phyloP scores from a whole-genome alignment of 2,888 invertebrate species.

The Cephalotes varians region DNA sequence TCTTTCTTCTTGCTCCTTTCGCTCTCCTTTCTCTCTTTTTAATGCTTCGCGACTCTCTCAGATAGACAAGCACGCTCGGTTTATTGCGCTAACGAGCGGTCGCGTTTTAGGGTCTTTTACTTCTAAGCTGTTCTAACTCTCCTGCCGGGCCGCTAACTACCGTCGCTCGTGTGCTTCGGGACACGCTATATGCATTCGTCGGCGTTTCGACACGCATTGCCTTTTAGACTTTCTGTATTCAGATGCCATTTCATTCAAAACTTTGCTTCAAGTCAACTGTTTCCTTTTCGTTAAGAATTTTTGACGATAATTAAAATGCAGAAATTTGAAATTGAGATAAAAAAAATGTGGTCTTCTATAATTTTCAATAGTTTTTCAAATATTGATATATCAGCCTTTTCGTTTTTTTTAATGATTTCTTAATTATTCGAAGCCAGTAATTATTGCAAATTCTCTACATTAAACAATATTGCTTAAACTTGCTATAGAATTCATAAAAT shows the following conservation, averaged over 20 bases:
- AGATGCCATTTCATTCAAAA: not conserved
- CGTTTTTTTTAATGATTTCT: not conserved
- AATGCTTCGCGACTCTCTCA: not conserved
- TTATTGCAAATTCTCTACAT: not conserved
- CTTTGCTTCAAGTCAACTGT: not conserved
- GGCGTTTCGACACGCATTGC: not conserved
- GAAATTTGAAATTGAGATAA: not conserved
- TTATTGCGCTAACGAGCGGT: conserved; percentile 68
- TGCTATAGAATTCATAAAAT: too few relatives aligned
- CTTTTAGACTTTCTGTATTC: not conserved
- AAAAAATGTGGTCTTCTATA: not conserved
- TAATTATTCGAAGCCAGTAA: not conserved
- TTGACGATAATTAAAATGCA: not conserved
- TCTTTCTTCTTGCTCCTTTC: conserved; percentile 7
- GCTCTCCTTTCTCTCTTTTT: not conserved
- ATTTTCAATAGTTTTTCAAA: not conserved
- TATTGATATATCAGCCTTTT: not conserved
- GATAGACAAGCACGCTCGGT: conserved; percentile 54
- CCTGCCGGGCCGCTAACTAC: not conserved
- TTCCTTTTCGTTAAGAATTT: not conserved
- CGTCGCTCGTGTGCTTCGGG: not conserved
- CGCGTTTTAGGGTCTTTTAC: conserved; percentile 58
- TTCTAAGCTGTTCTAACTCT: conserved; percentile 15
- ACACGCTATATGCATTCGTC: conserved; percentile 8
- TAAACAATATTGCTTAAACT: too few relatives aligned